These are phyloP conservation scores for Paramacrobiotus metropolitanus DNA, from an alignment of 1,140 invertebrate genomes.

Conservation along the genomic window DNA sequence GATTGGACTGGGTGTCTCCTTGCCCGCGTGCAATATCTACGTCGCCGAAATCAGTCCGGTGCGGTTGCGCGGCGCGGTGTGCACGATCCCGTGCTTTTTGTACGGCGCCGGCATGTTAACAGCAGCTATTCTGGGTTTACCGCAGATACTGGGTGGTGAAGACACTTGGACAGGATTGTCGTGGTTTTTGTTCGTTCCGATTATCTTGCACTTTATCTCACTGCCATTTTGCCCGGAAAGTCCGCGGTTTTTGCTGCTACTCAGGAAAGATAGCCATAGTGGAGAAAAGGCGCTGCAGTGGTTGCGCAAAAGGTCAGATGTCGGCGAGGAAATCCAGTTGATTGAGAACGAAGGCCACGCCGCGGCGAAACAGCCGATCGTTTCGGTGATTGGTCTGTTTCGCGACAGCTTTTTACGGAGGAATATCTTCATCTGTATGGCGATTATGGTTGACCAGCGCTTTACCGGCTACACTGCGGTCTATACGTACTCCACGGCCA, in stretches of 20 bases:
- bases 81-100: too few relatives aligned
- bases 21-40: too few relatives aligned
- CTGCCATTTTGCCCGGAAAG: constrained; percentile 70
- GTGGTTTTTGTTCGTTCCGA: too few relatives aligned
- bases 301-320: constrained; percentile 44
- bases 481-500: constrained; percentile 40
- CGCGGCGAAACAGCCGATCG: constrained; percentile 22
- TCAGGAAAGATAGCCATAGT: constrained; percentile 41
- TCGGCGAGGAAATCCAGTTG: constrained; percentile 61
- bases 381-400: constrained; percentile 9
- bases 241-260: constrained; percentile 55
- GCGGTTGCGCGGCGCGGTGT: too few relatives aligned
- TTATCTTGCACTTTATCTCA: constrained; percentile 43
- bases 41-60: too few relatives aligned
- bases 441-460: constrained; percentile 68
- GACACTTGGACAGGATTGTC: too few relatives aligned
- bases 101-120: too few relatives aligned
- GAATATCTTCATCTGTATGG: constrained; percentile 50
- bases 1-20: too few relatives aligned
- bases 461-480: constrained; percentile 69
- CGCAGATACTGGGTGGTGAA: too few relatives aligned
- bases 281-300: constrained; percentile 49
- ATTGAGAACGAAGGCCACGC: constrained; percentile 55
- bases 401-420: constrained; percentile 32
- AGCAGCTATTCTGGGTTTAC: too few relatives aligned